Percentiles rank a stretch among this genome's conserved stretches.
Conservation (phyloP, 35 echinoderm and acorn worm species). For the Holothuria glaberrima region DNA sequence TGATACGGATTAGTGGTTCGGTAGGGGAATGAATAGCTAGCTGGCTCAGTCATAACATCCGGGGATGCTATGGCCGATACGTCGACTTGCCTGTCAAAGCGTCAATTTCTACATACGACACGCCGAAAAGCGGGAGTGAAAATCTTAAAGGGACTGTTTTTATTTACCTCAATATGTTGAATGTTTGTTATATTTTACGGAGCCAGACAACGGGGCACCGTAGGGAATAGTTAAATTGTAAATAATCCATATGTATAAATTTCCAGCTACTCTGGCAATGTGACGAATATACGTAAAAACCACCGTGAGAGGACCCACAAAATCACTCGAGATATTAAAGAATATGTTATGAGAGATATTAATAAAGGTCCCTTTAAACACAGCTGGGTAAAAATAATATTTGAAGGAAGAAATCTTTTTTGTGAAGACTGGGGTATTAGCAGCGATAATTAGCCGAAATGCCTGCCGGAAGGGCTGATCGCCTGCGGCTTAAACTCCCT, state of each 20-base stretch:
- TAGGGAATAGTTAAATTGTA: background rate
- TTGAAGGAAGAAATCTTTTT: constrained; percentile 46
- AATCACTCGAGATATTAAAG: background rate
- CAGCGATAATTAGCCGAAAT: constrained; percentile 49
- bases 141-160: constrained; percentile 10
- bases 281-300: background rate
- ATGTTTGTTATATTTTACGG: background rate
- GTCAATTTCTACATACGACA: constrained; percentile 33
- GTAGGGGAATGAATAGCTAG: constrained; percentile 18
- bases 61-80: background rate
- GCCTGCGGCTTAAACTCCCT: constrained; percentile 33
- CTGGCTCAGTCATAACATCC: constrained; percentile 35
- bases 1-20: constrained; percentile 42
- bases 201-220: background rate
- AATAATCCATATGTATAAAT: background rate
- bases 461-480: constrained; percentile 17
- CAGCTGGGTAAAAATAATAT: constrained; percentile 57
- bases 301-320: background rate
- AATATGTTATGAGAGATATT: background rate
- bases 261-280: background rate
- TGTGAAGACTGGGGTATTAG: constrained; percentile 56
- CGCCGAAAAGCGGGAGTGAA: background rate
- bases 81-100: background rate
- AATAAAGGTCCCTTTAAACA: constrained; percentile 30
- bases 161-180: background rate